These are phyloP conservation scores for Anaspis maculata DNA, from an alignment of 2,888 invertebrate genomes.

Conservation along the genomic window DNA sequence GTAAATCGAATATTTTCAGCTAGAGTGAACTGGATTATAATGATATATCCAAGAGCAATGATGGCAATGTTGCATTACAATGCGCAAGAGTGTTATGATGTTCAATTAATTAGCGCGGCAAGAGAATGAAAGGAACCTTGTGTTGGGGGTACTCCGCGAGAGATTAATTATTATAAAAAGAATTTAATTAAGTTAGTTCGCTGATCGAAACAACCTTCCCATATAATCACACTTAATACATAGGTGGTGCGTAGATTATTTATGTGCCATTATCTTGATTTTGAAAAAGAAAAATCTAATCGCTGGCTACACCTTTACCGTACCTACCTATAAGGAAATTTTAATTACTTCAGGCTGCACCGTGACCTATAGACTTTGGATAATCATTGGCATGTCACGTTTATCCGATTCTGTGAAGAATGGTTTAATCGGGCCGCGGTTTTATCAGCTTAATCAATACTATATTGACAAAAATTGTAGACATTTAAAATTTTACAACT, in stretches of 20 bases:
- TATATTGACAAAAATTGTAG: too few relatives aligned
- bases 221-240: conserved; percentile 22
- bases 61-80: background rate
- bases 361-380: too few relatives aligned
- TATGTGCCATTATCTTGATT: conserved; percentile 18
- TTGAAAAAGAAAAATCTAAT: conserved; percentile 18
- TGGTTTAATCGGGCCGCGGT: too few relatives aligned
- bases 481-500: too few relatives aligned
- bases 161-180: conserved; percentile 21
- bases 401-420: too few relatives aligned
- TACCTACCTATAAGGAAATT: conserved; percentile 9
- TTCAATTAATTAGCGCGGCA: conserved; percentile 3
- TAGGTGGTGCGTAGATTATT: conserved; percentile 19
- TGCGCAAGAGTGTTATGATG: background rate
- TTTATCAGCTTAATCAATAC: too few relatives aligned
- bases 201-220: conserved; percentile 17
- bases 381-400: too few relatives aligned
- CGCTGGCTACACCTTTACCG: too few relatives aligned
- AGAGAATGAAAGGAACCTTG: too few relatives aligned
- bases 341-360: too few relatives aligned
- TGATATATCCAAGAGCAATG: background rate
- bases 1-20: background rate
- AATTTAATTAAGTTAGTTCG: conserved; percentile 24
- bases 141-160: too few relatives aligned
- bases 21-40: too few relatives aligned